phyloP scores from a whole-genome alignment of 2,888 invertebrate species.

The Tetragonisca angustula region DNA sequence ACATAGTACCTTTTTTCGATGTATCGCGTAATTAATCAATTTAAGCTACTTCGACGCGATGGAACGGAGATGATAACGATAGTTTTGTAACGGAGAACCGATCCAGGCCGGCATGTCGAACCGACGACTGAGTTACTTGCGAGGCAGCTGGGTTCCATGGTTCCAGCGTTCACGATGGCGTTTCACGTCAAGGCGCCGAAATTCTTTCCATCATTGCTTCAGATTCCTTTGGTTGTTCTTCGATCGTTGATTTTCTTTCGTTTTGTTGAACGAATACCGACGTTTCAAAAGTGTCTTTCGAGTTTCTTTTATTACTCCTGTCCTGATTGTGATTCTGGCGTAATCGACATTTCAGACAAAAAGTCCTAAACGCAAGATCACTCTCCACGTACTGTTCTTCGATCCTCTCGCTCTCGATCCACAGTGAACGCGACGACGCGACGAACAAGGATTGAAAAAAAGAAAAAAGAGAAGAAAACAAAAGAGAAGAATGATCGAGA shows the following conservation, averaged over 20 bases:
- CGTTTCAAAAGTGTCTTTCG: too few relatives aligned
- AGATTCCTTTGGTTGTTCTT: too few relatives aligned
- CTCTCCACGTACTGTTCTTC: not conserved
- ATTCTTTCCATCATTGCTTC: not conserved
- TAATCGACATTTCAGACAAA: not conserved
- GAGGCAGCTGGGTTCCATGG: not conserved
- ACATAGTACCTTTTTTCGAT: slow-evolving; percentile 78
- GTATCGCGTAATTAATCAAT: slow-evolving; percentile 79
- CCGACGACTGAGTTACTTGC: slow-evolving; percentile 8
- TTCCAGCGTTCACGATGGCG: too few relatives aligned
- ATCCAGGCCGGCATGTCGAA: slow-evolving; percentile 32
- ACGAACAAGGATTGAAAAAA: not conserved
- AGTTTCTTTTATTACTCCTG: not conserved
- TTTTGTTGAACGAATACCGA: too few relatives aligned
- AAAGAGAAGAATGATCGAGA: not conserved
- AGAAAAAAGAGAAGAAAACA: too few relatives aligned
- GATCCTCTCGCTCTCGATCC: not conserved
- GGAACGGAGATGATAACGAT: slow-evolving; percentile 46
- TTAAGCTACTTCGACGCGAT: slow-evolving; percentile 61
- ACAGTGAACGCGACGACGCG: not conserved
- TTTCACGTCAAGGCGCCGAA: not conserved
- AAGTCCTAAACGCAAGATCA: not conserved
- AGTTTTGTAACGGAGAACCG: slow-evolving; percentile 63
- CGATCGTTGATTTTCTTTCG: too few relatives aligned
- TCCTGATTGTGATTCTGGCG: not conserved